Percentiles rank a stretch among this genome's conserved stretches.
These are phyloP conservation scores for Drosophila busckii DNA, from an alignment of 1,140 invertebrate genomes.

Conservation along the genomic window DNA sequence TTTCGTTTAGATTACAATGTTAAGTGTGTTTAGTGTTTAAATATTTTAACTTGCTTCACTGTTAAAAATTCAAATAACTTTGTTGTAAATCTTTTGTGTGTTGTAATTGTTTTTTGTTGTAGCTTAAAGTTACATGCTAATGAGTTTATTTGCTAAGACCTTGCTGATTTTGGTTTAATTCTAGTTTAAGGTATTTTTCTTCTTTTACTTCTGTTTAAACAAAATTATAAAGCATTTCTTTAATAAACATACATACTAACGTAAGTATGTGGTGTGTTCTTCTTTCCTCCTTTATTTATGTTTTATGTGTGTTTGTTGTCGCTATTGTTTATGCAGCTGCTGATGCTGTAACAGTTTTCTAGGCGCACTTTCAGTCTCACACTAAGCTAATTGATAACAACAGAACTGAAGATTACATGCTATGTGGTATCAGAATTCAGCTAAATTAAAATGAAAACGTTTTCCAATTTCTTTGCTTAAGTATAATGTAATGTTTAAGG, in stretches of 20 bases:
- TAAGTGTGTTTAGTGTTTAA: slow-evolving; percentile 28
- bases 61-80: slow-evolving; percentile 53
- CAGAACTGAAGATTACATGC: slow-evolving; percentile 19
- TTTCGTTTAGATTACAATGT: slow-evolving; percentile 27
- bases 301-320: slow-evolving; percentile 14
- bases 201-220: slow-evolving; percentile 31
- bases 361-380: slow-evolving; percentile 66
- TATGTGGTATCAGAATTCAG: slow-evolving; percentile 8
- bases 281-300: no score
- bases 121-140: slow-evolving; percentile 39
- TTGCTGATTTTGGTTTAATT: slow-evolving; percentile 68
- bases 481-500: slow-evolving; percentile 19
- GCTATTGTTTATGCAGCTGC: slow-evolving; percentile 29
- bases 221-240: slow-evolving; percentile 66
- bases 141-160: slow-evolving; percentile 61
- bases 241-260: slow-evolving; percentile 21
- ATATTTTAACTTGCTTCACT: slow-evolving; percentile 31
- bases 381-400: slow-evolving; percentile 44
- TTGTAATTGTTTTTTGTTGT: slow-evolving; percentile 16
- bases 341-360: slow-evolving; percentile 27
- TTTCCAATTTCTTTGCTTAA: slow-evolving; percentile 9
- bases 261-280: slow-evolving; percentile 23
- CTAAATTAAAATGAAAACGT: slow-evolving; percentile 7
- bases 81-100: slow-evolving; percentile 5
- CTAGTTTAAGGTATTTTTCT: slow-evolving; percentile 60